Percentiles rank a stretch among this genome's conserved stretches.
Evolutionary conservation across 37 sponge, comb jelly and placozoan genomes (phyloP).

Genomic region (Geodia barretti): DNA sequence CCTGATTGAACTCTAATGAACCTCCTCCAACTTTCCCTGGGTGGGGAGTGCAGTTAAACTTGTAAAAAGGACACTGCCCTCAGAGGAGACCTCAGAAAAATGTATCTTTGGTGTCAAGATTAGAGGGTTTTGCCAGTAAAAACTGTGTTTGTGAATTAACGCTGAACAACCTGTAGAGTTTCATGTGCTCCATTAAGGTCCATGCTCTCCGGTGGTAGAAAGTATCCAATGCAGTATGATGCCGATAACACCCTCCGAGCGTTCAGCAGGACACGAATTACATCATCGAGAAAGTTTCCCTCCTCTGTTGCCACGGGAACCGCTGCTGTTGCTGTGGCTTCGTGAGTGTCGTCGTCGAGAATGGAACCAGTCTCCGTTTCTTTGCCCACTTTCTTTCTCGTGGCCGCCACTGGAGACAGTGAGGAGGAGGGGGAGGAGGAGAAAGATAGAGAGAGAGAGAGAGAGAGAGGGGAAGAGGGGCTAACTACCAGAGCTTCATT

Average conservation of each 20-base stretch:
- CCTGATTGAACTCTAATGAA: no score
- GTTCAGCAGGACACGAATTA: slow-evolving; percentile 48
- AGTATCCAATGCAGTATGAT: slow-evolving; percentile 73
- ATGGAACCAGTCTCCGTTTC: neutral
- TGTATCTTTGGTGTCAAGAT: no score
- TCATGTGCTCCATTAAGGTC: slow-evolving; percentile 38
- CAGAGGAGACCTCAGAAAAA: no score
- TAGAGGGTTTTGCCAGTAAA: no score
- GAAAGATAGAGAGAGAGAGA: neutral
- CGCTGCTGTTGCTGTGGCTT: neutral
- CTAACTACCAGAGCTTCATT: neutral
- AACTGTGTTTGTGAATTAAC: no score
- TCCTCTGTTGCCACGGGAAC: no score
- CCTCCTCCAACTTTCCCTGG: no score
- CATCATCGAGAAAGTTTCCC: slow-evolving; percentile 62
- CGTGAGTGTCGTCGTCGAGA: neutral
- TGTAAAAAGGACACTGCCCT: no score
- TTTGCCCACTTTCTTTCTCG: neutral
- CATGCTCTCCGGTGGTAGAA: slow-evolving; percentile 31
- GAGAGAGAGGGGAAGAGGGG: neutral
- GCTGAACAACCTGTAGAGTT: slow-evolving; percentile 44
- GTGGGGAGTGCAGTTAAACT: no score
- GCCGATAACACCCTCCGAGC: slow-evolving; percentile 64
- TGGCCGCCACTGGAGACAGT: neutral
- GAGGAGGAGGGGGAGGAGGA: no score